Evolutionary conservation across 1,140 invertebrate genomes (phyloP).

Genomic region (Thrips palmi): DNA sequence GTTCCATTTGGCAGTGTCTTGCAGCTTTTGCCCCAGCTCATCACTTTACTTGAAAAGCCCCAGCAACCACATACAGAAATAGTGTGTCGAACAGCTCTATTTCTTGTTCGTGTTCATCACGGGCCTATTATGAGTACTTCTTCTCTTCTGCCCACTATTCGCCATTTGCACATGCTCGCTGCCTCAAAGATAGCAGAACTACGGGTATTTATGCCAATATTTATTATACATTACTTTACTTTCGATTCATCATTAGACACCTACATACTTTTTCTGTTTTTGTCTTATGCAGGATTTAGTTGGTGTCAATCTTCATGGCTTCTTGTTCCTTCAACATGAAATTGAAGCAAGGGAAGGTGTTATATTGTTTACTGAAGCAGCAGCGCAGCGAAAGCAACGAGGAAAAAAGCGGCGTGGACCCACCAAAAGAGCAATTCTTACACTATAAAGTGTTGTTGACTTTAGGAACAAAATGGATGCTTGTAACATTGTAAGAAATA

Average conservation of each 20-base stretch:
- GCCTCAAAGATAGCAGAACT: constrained; percentile 35
- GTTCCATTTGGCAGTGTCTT: constrained; percentile 67
- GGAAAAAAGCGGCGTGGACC: constrained; percentile 45
- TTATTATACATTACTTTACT: neutral
- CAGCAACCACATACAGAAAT: constrained; percentile 59
- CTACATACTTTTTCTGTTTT: constrained; percentile 14
- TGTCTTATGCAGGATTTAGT: constrained; percentile 49
- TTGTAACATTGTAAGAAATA: too few species aligned
- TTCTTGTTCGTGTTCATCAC: constrained; percentile 70
- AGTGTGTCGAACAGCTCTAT: constrained; percentile 50
- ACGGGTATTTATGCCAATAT: constrained; percentile 30
- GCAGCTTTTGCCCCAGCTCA: constrained; percentile 55
- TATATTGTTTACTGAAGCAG: constrained; percentile 67
- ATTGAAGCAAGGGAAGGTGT: constrained; percentile 66
- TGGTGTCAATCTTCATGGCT: constrained; percentile 72
- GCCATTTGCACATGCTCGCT: constrained; percentile 40
- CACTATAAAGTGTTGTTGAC: constrained; percentile 8
- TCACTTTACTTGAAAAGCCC: constrained; percentile 39
- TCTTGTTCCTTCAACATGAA: constrained; percentile 54
- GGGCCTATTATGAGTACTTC: constrained; percentile 55
- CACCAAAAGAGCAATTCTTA: constrained; percentile 43
- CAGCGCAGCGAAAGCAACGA: constrained; percentile 38
- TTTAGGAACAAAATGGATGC: too few species aligned
- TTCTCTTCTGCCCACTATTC: constrained; percentile 44
- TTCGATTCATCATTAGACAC: constrained; percentile 1